Base-by-base conservation (phyloP, 2,888 invertebrate genomes). In the Oscheius sp. region DNA sequence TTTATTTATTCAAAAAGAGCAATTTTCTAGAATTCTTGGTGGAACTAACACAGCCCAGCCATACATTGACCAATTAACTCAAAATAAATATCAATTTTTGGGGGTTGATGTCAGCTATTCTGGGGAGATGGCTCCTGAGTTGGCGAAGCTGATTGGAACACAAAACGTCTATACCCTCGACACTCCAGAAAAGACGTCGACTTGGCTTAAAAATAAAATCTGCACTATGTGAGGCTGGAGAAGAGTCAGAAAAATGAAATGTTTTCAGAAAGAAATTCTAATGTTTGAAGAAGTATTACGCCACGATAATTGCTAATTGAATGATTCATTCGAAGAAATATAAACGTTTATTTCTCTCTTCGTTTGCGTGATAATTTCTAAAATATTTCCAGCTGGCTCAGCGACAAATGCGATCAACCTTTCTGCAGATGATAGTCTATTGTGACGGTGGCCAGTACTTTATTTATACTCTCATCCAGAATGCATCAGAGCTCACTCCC, bases 221-320 rank as follows among this genome's bases (percentile, higher is more conserved):
- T 57, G 57, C 20, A n/a, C 8, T 10, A 17, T 57, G 57, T 57
- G 23, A 37, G 57, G 34, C 39, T 57, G 34, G 20, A 3, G 20
- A 12, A 12, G 2, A 12, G 23, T 2, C 10, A 3, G 37, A 6
- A 25, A 20, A 37, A n/a, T 12, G 17, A 6, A 23, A 12, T 2
- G n/a, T 34, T 57, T 57, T 57, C 57, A 57, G 57, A 37, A 57
- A 57, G n/a, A 37, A 37, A 4, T 57, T 33, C 23, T 57, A 37
- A 12, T 34, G n/a, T n/a, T n/a, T n/a, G n/a, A n/a, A n/a, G n/a
- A n/a, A n/a, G n/a, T n/a, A n/a, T n/a, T n/a, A n/a, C n/a, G n/a
- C n/a, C n/a, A n/a, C n/a, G n/a, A n/a, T n/a, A n/a, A n/a, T n/a
- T n/a, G n/a, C n/a, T n/a, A n/a, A n/a, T n/a, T n/a, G n/a, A n/a